phyloP scores from a whole-genome alignment of 2,113 vertebrate species.

The Holacanthus passer region DNA sequence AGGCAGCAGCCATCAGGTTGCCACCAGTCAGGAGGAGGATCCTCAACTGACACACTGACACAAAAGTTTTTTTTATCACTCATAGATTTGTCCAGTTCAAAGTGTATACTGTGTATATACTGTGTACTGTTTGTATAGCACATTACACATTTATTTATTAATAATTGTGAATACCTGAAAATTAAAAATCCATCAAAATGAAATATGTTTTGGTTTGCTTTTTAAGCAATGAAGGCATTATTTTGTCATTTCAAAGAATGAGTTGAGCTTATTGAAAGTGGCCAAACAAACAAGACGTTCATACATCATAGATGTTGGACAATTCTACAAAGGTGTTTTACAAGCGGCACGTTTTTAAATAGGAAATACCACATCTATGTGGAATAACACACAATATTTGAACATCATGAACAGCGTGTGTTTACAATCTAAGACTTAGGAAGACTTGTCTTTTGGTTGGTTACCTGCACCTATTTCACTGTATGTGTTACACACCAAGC shows the following conservation, averaged over 20 bases:
- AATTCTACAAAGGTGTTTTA: not conserved
- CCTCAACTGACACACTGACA: constrained; percentile 56
- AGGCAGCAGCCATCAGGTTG: constrained; percentile 88
- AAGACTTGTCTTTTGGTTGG: not conserved
- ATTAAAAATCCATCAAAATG: not conserved
- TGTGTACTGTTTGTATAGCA: not conserved
- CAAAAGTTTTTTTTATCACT: not conserved
- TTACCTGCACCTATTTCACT: not conserved
- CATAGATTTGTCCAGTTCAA: not conserved
- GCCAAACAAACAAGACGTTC: not conserved
- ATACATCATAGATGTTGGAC: too few species aligned
- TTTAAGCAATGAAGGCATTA: too few species aligned
- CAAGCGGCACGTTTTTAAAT: not conserved
- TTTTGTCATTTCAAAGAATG: not conserved
- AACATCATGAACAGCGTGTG: not conserved
- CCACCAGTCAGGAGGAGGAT: constrained; percentile 85
- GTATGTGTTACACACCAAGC: not conserved
- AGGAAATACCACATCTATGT: not conserved
- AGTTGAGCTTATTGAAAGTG: not conserved
- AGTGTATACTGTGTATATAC: constrained; percentile 6
- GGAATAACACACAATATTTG: not conserved
- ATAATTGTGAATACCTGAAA: constrained; percentile 25
- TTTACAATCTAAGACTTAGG: too few species aligned
- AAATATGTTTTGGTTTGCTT: not conserved
- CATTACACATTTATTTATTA: constrained; percentile 37